Percentiles rank a stretch among this genome's conserved stretches.
Evolutionary conservation across 23 tunicate genomes (phyloP).

Genomic region (Halocynthia aurantium): DNA sequence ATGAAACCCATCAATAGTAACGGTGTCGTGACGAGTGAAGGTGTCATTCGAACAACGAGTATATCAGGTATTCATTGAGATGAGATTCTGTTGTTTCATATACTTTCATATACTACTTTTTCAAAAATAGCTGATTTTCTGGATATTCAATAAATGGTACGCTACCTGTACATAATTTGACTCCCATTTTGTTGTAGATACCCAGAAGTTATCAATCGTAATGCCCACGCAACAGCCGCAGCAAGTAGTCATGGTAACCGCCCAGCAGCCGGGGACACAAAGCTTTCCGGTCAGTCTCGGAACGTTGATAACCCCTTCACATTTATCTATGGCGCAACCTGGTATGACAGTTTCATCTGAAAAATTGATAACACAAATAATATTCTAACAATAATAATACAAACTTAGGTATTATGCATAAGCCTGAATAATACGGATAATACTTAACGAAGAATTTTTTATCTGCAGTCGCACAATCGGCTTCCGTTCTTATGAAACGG

Average conservation of each 20-base stretch:
- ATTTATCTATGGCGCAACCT: slow-evolving; percentile 3
- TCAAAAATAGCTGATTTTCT: background rate
- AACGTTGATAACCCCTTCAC: slow-evolving; percentile 10
- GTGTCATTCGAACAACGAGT: background rate
- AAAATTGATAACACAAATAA: background rate
- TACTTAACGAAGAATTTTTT: background rate
- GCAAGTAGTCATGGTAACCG: slow-evolving; percentile 62
- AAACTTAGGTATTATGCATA: background rate
- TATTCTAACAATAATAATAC: background rate
- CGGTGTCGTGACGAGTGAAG: slow-evolving; percentile 10
- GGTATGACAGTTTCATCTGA: background rate
- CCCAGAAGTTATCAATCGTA: slow-evolving; percentile 36
- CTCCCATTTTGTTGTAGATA: background rate
- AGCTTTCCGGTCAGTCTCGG: slow-evolving; percentile 19
- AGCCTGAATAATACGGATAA: no score
- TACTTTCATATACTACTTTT: background rate
- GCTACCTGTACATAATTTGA: background rate
- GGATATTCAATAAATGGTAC: background rate
- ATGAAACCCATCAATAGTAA: slow-evolving; percentile 2
- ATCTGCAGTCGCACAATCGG: background rate
- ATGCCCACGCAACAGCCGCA: slow-evolving; percentile 40
- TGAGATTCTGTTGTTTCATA: background rate
- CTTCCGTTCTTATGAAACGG: slow-evolving; percentile 8
- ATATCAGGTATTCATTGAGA: background rate
- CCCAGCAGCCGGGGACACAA: slow-evolving; percentile 37